Evolutionary conservation across 2,797 vertebrate genomes (phyloP).

Genomic region (Acipenser oxyrinchus): DNA sequence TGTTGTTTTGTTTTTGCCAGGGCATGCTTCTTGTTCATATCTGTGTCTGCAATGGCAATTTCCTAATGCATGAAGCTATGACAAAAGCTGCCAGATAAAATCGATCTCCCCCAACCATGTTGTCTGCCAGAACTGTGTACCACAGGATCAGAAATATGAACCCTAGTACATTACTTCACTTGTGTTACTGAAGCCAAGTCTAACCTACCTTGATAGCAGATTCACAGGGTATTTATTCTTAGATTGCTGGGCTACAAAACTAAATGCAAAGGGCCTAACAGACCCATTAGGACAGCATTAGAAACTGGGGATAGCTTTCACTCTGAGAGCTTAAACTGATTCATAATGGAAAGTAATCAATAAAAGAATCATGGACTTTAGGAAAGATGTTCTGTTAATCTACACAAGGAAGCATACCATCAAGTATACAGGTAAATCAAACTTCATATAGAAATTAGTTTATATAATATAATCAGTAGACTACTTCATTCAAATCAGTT

Average conservation of each 20-base stretch:
- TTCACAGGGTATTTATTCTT: conserved; percentile 13
- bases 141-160: conserved; percentile 1
- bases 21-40: conserved; percentile 56
- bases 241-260: conserved; percentile 19
- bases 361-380: too few relatives aligned
- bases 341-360: too few relatives aligned
- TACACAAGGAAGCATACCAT: too few relatives aligned
- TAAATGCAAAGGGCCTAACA: background rate
- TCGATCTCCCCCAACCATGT: background rate
- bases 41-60: conserved; percentile 26
- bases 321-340: too few relatives aligned
- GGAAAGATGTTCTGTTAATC: too few relatives aligned
- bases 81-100: conserved; percentile 11
- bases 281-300: too few relatives aligned
- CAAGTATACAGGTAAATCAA: too few relatives aligned
- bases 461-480: too few relatives aligned
- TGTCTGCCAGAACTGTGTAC: conserved; percentile 9
- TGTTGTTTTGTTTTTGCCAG: conserved; percentile 44
- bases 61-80: conserved; percentile 13
- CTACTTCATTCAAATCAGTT: too few relatives aligned
- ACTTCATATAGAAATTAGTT: too few relatives aligned
- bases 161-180: background rate
- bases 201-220: background rate
- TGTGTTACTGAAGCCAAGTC: background rate
- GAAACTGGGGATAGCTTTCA: too few relatives aligned